Conservation (phyloP, 30 jellyfish, hydroid and myxozoan genomes). For the Cassiopea xamachana region DNA sequence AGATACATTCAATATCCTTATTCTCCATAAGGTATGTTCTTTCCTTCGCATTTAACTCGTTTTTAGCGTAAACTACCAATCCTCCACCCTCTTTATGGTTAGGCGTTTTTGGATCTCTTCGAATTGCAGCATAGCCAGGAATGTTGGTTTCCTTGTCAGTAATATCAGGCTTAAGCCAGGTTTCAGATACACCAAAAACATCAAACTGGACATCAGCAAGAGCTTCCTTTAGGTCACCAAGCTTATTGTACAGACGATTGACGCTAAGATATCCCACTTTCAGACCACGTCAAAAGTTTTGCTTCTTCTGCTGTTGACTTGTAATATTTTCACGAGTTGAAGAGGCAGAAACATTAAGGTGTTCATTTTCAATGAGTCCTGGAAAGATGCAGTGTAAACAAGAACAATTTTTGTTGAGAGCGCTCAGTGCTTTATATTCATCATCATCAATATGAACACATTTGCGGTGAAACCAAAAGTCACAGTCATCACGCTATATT, state of each 20-base stretch:
- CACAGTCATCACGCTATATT: slow-evolving; percentile 56
- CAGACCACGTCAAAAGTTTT: slow-evolving; percentile 47
- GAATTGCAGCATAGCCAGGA: slow-evolving; percentile 45
- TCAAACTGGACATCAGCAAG: slow-evolving; percentile 41
- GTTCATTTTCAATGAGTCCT: slow-evolving; percentile 38
- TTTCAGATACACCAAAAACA: slow-evolving; percentile 49
- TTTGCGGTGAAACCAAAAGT: slow-evolving; percentile 46
- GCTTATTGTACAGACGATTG: slow-evolving; percentile 50
- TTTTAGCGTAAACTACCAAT: slow-evolving; percentile 40
- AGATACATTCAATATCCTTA: slow-evolving; percentile 47
- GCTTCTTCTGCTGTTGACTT: slow-evolving; percentile 40
- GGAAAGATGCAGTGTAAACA: slow-evolving; percentile 60
- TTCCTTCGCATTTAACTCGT: slow-evolving; percentile 46
- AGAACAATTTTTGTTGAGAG: slow-evolving; percentile 33
- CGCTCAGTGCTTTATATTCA: slow-evolving; percentile 27
- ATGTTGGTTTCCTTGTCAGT: slow-evolving; percentile 31
- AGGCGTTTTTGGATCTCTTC: slow-evolving; percentile 44
- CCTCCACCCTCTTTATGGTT: slow-evolving; percentile 42
- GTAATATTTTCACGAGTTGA: slow-evolving; percentile 22
- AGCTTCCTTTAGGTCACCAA: slow-evolving; percentile 32
- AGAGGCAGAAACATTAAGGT: slow-evolving; percentile 37
- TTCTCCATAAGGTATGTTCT: slow-evolving; percentile 40
- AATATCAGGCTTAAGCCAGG: slow-evolving; percentile 61
- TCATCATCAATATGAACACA: slow-evolving; percentile 59
- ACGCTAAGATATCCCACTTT: slow-evolving; percentile 57